Evolutionary conservation across 2,113 vertebrate species (phyloP).

Genomic region (Edolisoma coerulescens): DNA sequence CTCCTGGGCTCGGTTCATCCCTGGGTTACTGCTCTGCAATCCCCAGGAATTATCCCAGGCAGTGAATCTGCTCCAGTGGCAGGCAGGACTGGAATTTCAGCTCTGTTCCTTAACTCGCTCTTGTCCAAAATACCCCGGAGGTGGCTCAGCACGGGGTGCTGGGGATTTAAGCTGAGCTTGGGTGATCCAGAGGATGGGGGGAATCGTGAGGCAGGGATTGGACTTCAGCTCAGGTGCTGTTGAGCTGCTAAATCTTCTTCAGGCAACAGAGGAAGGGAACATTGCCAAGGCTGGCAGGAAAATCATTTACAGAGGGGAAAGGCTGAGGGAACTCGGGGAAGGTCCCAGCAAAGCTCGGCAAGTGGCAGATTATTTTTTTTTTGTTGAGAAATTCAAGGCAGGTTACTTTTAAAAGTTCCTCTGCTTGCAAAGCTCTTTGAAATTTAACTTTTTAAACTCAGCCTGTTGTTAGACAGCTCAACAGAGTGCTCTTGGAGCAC

Average conservation of each 20-base stretch:
- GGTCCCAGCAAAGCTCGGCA: background rate
- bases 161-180: background rate
- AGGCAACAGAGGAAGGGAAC: background rate
- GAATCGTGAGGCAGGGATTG: background rate
- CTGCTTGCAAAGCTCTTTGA: background rate
- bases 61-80: background rate
- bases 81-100: background rate
- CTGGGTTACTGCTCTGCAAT: conserved; percentile 31
- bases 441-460: background rate
- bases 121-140: background rate
- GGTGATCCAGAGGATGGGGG: background rate
- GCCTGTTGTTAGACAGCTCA: background rate
- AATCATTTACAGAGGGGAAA: background rate
- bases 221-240: background rate
- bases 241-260: background rate
- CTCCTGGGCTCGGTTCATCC: conserved; percentile 30
- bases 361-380: background rate
- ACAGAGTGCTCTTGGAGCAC: background rate
- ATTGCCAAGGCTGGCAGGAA: background rate
- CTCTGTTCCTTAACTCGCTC: background rate
- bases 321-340: background rate
- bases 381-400: background rate
- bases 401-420: background rate
- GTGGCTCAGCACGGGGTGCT: background rate
- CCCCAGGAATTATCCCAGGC: conserved; percentile 31